A percentile compares a stretch with the other conserved stretches of the same genome.
Evolutionary conservation across 1,140 invertebrate species (phyloP).

Genomic region (Caerostris extrusa): DNA sequence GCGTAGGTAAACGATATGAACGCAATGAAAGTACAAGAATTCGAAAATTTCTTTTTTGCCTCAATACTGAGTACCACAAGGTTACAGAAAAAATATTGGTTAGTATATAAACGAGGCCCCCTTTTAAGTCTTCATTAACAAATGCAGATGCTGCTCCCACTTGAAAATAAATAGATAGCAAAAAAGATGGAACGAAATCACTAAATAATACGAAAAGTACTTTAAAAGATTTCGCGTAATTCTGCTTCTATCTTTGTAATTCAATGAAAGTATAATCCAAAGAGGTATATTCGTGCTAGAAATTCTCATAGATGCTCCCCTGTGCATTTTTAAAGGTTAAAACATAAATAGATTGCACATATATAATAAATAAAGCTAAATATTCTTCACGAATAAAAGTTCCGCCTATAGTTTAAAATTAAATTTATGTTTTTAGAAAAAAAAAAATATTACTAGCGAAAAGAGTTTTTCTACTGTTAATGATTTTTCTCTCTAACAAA

Average conservation of each 20-base stretch:
- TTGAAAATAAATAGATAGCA: background rate
- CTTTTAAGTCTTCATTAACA: background rate
- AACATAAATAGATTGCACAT: too few species aligned
- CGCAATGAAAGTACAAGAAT: background rate
- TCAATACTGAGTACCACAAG: background rate
- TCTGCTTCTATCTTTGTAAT: background rate
- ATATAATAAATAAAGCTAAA: too few species aligned
- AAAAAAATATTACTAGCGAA: too few species aligned
- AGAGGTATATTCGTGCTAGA: background rate
- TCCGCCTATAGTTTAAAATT: too few species aligned
- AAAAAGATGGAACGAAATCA: background rate
- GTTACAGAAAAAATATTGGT: background rate
- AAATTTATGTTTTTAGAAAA: too few species aligned
- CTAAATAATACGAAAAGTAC: background rate
- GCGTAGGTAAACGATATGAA: background rate
- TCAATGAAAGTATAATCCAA: background rate
- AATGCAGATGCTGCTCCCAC: background rate
- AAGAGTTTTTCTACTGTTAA: too few species aligned
- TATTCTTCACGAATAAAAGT: too few species aligned
- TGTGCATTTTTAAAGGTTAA: too few species aligned
- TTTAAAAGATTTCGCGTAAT: background rate
- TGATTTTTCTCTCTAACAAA: too few species aligned
- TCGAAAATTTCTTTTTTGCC: background rate
- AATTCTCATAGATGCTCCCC: too few species aligned
- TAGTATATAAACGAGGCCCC: background rate